These are phyloP conservation scores for Scaptodrosophila latifasciaeformis DNA, from an alignment of 2,888 invertebrate genomes.

Conservation along the genomic window DNA sequence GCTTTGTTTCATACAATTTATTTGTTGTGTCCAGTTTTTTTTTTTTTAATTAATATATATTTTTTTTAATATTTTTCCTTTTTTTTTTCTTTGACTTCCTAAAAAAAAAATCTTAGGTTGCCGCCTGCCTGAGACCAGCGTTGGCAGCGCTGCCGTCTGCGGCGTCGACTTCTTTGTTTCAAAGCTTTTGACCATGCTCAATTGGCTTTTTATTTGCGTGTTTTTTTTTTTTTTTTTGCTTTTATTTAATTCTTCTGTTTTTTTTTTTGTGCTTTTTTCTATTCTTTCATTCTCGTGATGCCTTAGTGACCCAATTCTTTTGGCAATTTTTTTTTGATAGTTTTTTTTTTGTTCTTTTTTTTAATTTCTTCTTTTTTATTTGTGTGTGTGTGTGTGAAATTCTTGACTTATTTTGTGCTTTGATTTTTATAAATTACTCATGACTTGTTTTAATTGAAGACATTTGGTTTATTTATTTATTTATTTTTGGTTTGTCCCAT, in stretches of 20 bases:
- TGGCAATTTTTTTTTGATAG: slow-evolving; percentile 36
- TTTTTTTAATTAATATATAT: not conserved
- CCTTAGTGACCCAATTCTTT: slow-evolving; percentile 65
- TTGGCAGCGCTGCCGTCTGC: slow-evolving; percentile 5
- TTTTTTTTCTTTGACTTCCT: slow-evolving; percentile 5
- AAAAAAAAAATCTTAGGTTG: slow-evolving; percentile 2
- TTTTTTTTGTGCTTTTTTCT: slow-evolving; percentile 10
- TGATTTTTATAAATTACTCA: too few relatives aligned
- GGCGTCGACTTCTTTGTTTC: slow-evolving; percentile 10
- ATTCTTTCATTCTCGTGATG: slow-evolving; percentile 19
- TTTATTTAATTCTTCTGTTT: slow-evolving; percentile 4
- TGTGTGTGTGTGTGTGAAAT: too few relatives aligned
- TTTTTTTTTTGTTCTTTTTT: slow-evolving; percentile 55
- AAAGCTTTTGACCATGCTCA: slow-evolving; percentile 59
- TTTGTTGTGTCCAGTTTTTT: slow-evolving; percentile 41
- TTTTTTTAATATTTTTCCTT: slow-evolving; percentile 17
- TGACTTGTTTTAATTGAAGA: too few relatives aligned
- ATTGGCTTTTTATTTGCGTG: slow-evolving; percentile 42
- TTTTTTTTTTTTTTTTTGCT: slow-evolving; percentile 18
- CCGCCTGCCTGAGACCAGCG: not conserved
- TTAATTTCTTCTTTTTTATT: not conserved
- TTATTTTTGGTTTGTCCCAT: slow-evolving; percentile 1
- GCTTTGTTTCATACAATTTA: slow-evolving; percentile 44
- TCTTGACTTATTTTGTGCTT: too few relatives aligned
- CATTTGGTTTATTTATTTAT: slow-evolving; percentile 9